Evolutionary conservation across 2,113 vertebrate genomes (phyloP).

Genomic region (Callipepla californica): DNA sequence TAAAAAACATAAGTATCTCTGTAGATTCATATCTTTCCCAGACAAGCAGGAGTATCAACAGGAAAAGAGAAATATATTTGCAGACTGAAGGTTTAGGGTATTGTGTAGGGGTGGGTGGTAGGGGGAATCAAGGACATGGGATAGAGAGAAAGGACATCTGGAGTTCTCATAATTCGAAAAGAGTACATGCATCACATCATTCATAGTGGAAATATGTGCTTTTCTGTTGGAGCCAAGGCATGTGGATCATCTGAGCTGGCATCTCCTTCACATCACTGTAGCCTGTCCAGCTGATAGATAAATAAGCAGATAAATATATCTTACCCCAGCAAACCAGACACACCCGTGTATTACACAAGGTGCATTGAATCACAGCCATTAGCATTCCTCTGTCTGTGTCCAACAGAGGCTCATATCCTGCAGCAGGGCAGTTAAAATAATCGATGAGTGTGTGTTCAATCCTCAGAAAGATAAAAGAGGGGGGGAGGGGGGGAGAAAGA

Average conservation of each 20-base stretch:
- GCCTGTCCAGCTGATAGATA: not conserved
- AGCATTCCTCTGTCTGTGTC: constrained; percentile 15
- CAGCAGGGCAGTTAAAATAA: constrained; percentile 78
- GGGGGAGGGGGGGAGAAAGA: not conserved
- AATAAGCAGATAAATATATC: not conserved
- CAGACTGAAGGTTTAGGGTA: not conserved
- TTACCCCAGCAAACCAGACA: not conserved
- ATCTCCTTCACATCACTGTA: not conserved
- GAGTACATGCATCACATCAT: not conserved
- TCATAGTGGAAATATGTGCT: not conserved
- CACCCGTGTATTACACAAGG: not conserved
- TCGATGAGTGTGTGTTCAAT: constrained; percentile 75
- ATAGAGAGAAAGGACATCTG: not conserved
- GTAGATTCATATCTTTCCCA: not conserved
- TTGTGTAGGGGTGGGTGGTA: not conserved
- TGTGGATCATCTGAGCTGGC: constrained; percentile 15
- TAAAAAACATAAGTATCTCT: not conserved
- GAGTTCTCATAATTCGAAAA: constrained; percentile 9
- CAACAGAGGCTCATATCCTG: constrained; percentile 61
- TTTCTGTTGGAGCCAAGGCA: not conserved
- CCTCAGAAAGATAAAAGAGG: constrained; percentile 15
- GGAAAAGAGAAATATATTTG: not conserved
- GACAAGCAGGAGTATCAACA: not conserved
- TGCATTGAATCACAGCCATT: constrained; percentile 13
- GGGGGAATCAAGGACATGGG: not conserved